phyloP scores from a whole-genome alignment of 2,888 invertebrate genomes.

The Trichopria drosophilae region DNA sequence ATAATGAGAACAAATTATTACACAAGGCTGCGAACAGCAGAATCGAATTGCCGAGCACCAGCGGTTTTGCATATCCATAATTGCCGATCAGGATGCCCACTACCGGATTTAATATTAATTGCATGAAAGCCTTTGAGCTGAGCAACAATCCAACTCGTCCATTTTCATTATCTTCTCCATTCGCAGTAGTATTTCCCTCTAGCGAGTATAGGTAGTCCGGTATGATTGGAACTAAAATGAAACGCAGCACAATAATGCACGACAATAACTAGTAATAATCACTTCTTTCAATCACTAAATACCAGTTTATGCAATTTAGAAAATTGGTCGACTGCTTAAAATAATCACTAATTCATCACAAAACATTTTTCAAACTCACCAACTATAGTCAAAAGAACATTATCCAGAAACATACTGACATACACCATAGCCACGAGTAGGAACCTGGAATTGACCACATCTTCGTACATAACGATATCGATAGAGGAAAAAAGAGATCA shows the following conservation, averaged over 20 bases:
- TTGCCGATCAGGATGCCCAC: slow-evolving; percentile 70
- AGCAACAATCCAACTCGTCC: slow-evolving; percentile 70
- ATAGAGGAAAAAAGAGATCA: too few relatives aligned
- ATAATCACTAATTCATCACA: slow-evolving; percentile 3
- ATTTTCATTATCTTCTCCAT: slow-evolving; percentile 62
- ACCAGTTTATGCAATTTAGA: too few relatives aligned
- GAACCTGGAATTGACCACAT: slow-evolving; percentile 47
- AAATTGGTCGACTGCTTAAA: neutral
- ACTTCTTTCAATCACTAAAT: too few relatives aligned
- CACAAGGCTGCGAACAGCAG: slow-evolving; percentile 70
- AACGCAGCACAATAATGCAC: too few relatives aligned
- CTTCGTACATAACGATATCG: slow-evolving; percentile 31
- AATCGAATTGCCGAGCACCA: slow-evolving; percentile 70
- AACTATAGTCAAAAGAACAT: slow-evolving; percentile 83
- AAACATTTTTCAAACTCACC: slow-evolving; percentile 65
- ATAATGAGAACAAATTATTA: slow-evolving; percentile 64
- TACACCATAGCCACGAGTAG: slow-evolving; percentile 67
- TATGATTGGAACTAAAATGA: slow-evolving; percentile 74
- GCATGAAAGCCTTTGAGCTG: slow-evolving; percentile 80
- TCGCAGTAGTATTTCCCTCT: slow-evolving; percentile 51
- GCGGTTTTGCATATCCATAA: slow-evolving; percentile 69
- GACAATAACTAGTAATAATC: too few relatives aligned
- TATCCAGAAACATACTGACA: slow-evolving; percentile 79
- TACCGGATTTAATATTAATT: slow-evolving; percentile 75
- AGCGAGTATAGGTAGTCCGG: slow-evolving; percentile 73